phyloP scores from a whole-genome alignment of 2,888 invertebrate species.

The Spicauda simplicius region DNA sequence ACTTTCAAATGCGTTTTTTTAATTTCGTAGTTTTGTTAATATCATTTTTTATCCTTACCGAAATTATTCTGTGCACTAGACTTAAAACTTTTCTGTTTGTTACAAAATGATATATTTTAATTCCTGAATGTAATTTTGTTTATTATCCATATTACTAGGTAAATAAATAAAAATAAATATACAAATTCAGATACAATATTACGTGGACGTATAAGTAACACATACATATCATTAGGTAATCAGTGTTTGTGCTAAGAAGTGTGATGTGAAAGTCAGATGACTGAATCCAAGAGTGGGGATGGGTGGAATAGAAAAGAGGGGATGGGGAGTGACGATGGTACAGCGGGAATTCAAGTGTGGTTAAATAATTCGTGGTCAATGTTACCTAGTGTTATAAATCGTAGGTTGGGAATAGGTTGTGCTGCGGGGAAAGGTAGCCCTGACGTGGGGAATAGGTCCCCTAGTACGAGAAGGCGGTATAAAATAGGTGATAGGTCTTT shows the following conservation, averaged over 20 bases:
- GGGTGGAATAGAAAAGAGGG: slow-evolving; percentile 37
- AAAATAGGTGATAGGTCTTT: not conserved
- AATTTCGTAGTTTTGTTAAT: not conserved
- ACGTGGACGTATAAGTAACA: not conserved
- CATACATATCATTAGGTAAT: slow-evolving; percentile 27
- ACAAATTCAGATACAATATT: slow-evolving; percentile 30
- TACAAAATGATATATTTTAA: not conserved
- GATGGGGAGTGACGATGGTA: slow-evolving; percentile 40
- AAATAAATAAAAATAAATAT: slow-evolving; percentile 42
- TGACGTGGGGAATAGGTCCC: not conserved
- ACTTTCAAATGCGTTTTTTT: not conserved
- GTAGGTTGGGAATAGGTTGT: slow-evolving; percentile 11
- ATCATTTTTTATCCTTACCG: not conserved
- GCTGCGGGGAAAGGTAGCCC: not conserved
- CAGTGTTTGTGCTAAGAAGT: slow-evolving; percentile 39
- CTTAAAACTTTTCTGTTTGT: not conserved
- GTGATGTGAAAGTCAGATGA: slow-evolving; percentile 45
- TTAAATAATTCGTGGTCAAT: slow-evolving; percentile 18
- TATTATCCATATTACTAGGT: slow-evolving; percentile 23
- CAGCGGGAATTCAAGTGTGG: slow-evolving; percentile 31
- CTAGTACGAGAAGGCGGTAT: not conserved
- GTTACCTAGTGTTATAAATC: slow-evolving; percentile 2
- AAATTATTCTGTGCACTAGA: not conserved
- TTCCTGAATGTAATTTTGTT: not conserved
- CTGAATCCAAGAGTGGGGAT: slow-evolving; percentile 42